A percentile compares a stretch with the other conserved stretches of the same genome.
Conservation (phyloP, 2,797 vertebrate species). For the Synanceia verrucosa region DNA sequence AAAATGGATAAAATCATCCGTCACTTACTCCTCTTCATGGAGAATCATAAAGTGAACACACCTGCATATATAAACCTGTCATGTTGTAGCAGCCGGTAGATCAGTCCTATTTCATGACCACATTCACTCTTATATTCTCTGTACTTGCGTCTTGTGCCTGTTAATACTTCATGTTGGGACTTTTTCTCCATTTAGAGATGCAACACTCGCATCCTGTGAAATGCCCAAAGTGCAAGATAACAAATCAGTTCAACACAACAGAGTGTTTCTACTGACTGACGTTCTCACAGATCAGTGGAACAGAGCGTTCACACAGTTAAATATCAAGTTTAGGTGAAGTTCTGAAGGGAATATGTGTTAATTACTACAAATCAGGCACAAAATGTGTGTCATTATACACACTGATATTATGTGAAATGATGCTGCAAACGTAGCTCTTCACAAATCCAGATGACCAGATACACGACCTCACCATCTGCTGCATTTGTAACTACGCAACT, state of each 20-base stretch:
- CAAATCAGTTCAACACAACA: not conserved
- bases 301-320: not conserved
- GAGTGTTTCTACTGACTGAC: not conserved
- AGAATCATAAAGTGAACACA: slow-evolving; percentile 9
- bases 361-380: not conserved
- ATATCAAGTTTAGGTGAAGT: not conserved
- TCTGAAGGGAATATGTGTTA: not conserved
- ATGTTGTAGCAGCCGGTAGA: slow-evolving; percentile 22
- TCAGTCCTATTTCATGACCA: slow-evolving; percentile 11
- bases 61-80: slow-evolving; percentile 3
- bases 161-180: not conserved
- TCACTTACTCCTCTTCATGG: slow-evolving; percentile 18
- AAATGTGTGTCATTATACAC: too few relatives aligned
- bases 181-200: slow-evolving; percentile 10
- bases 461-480: not conserved
- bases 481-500: not conserved
- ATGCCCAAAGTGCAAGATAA: not conserved
- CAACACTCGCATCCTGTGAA: not conserved
- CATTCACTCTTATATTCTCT: not conserved
- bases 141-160: not conserved
- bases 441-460: not conserved
- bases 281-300: not conserved
- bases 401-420: not conserved
- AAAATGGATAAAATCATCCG: slow-evolving; percentile 37
- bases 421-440: not conserved